Conservation (phyloP, 2,113 vertebrate species). For the Cathartes aura region DNA sequence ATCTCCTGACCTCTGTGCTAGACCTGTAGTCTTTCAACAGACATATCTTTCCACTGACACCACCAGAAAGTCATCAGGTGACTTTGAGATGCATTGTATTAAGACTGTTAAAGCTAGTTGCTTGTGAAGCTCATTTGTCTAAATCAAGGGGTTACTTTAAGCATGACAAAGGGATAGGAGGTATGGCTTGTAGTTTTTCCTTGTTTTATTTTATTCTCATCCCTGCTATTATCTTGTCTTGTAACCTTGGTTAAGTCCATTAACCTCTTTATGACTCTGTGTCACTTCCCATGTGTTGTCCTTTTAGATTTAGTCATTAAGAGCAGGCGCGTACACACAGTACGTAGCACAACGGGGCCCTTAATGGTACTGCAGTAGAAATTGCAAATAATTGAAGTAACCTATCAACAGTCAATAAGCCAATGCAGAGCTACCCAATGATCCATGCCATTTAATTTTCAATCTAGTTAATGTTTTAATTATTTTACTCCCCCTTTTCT, state of each 20-base stretch:
- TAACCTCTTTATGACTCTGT: conserved; percentile 46
- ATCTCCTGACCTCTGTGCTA: background rate
- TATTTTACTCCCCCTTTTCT: conserved; percentile 30
- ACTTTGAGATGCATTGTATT: background rate
- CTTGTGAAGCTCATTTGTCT: conserved; percentile 17
- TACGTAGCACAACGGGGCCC: background rate
- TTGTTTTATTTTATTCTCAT: conserved; percentile 15
- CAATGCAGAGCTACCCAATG: background rate
- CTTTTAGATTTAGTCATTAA: conserved; percentile 14
- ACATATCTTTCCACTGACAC: background rate
- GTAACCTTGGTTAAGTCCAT: conserved; percentile 52
- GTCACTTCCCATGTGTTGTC: conserved; percentile 25
- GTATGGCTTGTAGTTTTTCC: background rate
- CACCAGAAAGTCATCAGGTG: background rate
- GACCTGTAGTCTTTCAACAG: background rate
- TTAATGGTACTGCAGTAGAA: background rate
- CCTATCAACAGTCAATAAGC: conserved; percentile 42
- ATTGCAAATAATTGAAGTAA: conserved; percentile 30
- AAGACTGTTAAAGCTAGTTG: background rate
- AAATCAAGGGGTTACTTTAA: background rate
- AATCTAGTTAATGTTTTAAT: conserved; percentile 56
- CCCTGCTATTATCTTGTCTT: background rate
- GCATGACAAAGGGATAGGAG: background rate
- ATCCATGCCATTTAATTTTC: conserved; percentile 56
- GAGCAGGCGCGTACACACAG: background rate